Conservation (phyloP, 2,888 invertebrate genomes). For the Apodemia hepburni region DNA sequence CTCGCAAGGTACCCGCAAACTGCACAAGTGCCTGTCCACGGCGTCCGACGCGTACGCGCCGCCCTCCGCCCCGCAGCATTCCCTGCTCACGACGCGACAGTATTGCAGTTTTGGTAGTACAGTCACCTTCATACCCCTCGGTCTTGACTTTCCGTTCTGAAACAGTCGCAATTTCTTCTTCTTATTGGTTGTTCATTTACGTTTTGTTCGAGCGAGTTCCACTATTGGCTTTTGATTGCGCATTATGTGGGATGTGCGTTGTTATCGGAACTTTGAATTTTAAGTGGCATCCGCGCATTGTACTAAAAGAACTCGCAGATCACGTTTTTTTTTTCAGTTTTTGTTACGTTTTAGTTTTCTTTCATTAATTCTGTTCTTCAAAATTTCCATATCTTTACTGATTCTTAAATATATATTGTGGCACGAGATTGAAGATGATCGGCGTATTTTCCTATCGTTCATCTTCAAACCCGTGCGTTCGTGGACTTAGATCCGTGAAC, state of each 20-base stretch:
- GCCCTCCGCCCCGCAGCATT: constrained; percentile 81
- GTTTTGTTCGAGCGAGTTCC: constrained; percentile 34
- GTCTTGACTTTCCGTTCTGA: constrained; percentile 63
- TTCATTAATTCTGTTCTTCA: constrained; percentile 41
- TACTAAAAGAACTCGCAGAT: constrained; percentile 31
- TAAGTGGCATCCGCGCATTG: not conserved
- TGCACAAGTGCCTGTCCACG: constrained; percentile 95
- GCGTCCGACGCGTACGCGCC: constrained; percentile 89
- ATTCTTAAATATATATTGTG: constrained; percentile 36
- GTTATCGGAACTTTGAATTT: not conserved
- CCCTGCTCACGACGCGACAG: constrained; percentile 92
- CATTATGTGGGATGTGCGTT: constrained; percentile 2
- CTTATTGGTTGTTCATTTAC: constrained; percentile 37
- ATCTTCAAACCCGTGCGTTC: constrained; percentile 13
- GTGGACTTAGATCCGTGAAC: not conserved
- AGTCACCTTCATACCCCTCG: constrained; percentile 81
- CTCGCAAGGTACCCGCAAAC: constrained; percentile 96
- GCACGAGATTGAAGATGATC: constrained; percentile 20
- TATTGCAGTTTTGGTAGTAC: constrained; percentile 98
- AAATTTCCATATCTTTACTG: constrained; percentile 44
- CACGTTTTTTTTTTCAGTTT: constrained; percentile 29
- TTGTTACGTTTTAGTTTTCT: constrained; percentile 36
- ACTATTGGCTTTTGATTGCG: constrained; percentile 23
- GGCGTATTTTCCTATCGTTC: not conserved
- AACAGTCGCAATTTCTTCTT: constrained; percentile 73